These are phyloP conservation scores for Sycobia sp. DNA, from an alignment of 1,140 invertebrate genomes.

Conservation along the genomic window DNA sequence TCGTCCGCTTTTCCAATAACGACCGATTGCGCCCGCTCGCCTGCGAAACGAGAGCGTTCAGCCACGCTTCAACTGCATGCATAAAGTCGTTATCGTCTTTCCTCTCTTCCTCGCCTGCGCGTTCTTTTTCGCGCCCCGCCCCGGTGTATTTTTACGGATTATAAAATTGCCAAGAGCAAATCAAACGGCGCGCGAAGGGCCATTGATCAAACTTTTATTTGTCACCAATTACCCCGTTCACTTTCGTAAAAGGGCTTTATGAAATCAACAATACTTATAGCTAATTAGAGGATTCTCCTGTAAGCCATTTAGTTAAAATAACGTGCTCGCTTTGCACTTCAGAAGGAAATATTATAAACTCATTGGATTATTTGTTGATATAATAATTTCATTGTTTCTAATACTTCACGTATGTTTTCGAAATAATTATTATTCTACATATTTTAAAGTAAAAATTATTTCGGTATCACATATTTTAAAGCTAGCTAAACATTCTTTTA, in stretches of 20 bases:
- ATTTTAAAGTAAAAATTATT: no score
- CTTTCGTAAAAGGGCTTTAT: neutral
- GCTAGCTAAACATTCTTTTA: no score
- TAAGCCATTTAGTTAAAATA: no score
- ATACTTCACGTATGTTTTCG: no score
- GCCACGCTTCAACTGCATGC: slow-evolving; percentile 4
- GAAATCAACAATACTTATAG: no score
- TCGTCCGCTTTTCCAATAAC: slow-evolving; percentile 9
- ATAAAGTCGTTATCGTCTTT: slow-evolving; percentile 14
- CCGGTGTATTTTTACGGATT: neutral
- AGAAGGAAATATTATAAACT: no score
- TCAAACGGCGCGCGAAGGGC: slow-evolving; percentile 4
- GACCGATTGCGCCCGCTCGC: slow-evolving; percentile 36
- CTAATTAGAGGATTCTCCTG: no score
- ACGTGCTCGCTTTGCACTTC: no score
- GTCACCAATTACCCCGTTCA: neutral
- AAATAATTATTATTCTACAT: no score
- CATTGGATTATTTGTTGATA: no score
- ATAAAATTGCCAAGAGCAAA: slow-evolving; percentile 11
- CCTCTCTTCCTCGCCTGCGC: neutral
- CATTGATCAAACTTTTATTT: slow-evolving; percentile 15
- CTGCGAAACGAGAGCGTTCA: neutral
- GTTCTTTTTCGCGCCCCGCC: neutral
- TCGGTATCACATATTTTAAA: no score
- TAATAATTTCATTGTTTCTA: no score